A percentile compares a stretch with the other conserved stretches of the same genome.
Evolutionary conservation across 1,140 invertebrate species (phyloP).

Genomic region (Achatina immaculata): DNA sequence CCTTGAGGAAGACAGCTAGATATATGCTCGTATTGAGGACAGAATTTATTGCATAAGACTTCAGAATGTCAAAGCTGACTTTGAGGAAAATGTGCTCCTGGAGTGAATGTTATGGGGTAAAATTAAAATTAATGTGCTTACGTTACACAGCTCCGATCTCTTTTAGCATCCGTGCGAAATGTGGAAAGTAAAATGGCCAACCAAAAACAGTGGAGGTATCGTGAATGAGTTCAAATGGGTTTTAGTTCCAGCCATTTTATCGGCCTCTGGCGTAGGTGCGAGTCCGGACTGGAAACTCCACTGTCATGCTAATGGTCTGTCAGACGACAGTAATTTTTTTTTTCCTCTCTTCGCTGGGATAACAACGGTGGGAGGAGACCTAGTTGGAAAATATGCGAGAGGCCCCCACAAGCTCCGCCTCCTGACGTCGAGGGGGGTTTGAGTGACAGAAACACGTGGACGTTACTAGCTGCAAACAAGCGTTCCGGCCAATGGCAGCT

Average conservation of each 20-base stretch:
- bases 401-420: not conserved
- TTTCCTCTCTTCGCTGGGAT: not conserved
- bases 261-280: not conserved
- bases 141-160: no score
- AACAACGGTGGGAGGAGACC: not conserved
- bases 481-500: not conserved
- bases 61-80: no score
- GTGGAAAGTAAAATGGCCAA: not conserved
- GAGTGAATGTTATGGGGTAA: no score
- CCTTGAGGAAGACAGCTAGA: not conserved
- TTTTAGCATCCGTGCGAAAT: not conserved
- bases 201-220: not conserved
- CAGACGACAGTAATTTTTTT: not conserved
- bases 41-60: not conserved
- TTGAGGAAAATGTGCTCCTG: no score
- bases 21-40: not conserved
- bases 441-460: not conserved
- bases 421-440: not conserved
- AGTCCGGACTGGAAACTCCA: not conserved
- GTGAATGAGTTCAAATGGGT: constrained; percentile 6
- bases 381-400: not conserved
- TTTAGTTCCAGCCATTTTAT: constrained; percentile 12
- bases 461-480: not conserved
- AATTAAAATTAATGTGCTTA: no score
- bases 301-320: not conserved